Conservation (phyloP, 2,888 invertebrate species). For the Trilocha varians region DNA sequence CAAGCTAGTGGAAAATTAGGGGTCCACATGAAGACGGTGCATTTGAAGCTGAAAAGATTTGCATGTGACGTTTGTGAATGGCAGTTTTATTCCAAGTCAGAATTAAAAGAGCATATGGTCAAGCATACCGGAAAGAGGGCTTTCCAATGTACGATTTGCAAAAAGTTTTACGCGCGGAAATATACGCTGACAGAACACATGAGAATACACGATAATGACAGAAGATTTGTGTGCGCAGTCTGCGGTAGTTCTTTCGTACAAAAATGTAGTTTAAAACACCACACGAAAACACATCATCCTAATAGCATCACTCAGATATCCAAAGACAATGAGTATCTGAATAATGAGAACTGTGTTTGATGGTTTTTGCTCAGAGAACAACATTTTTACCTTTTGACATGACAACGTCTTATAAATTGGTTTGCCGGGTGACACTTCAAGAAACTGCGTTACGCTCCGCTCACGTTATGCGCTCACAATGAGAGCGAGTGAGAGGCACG, state of each 20-base stretch:
- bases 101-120: constrained; percentile 69
- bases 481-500: too few relatives aligned
- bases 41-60: constrained; percentile 57
- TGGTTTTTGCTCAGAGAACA: too few relatives aligned
- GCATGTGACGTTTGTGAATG: constrained; percentile 66
- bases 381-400: too few relatives aligned
- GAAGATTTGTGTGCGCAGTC: constrained; percentile 44
- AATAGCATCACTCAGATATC: constrained; percentile 2
- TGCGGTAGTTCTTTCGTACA: constrained; percentile 56
- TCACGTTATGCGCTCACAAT: too few relatives aligned
- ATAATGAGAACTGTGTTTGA: too few relatives aligned
- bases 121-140: constrained; percentile 67
- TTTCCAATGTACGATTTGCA: constrained; percentile 61
- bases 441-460: too few relatives aligned
- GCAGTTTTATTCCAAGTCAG: constrained; percentile 68
- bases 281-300: constrained; percentile 51
- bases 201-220: constrained; percentile 56
- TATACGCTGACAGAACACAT: constrained; percentile 57
- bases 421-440: too few relatives aligned
- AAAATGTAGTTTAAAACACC: constrained; percentile 55
- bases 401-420: too few relatives aligned
- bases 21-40: constrained; percentile 48
- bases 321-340: neutral
- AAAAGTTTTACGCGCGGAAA: constrained; percentile 63
- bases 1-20: constrained; percentile 50